phyloP scores from a whole-genome alignment of 2,797 vertebrate genomes.

The Tympanoctomys barrerae region DNA sequence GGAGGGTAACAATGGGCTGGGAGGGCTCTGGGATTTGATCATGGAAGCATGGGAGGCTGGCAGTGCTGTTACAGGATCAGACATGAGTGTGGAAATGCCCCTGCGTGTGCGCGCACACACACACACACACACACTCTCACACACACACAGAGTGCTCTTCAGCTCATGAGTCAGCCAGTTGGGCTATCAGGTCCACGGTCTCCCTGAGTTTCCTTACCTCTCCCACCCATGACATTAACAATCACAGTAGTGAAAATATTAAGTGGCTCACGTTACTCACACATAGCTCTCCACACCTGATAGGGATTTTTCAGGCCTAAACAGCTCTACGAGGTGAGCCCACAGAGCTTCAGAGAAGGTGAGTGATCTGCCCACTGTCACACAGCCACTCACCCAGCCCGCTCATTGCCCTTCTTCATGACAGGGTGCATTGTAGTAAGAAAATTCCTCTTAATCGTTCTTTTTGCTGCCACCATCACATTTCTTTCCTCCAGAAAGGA shows the following conservation, averaged over 20 bases:
- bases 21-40: neutral
- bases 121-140: neutral
- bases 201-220: neutral
- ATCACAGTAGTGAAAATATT: neutral
- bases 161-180: neutral
- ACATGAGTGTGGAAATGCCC: neutral
- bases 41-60: neutral
- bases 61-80: neutral
- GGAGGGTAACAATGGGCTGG: fast-evolving
- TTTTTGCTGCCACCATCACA: slow-evolving; percentile 5
- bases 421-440: neutral
- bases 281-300: neutral
- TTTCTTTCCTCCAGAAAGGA: slow-evolving; percentile 71
- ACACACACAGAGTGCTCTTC: too few species aligned
- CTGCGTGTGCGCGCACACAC: too few species aligned
- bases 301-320: neutral
- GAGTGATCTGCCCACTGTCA: too few species aligned
- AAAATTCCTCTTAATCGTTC: slow-evolving; percentile 48
- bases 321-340: too few species aligned
- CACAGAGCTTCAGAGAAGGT: neutral
- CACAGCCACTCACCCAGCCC: neutral
- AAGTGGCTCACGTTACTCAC: neutral
- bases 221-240: neutral
- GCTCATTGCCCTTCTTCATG: neutral
- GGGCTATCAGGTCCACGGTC: neutral